Percentiles rank a stretch among this genome's conserved stretches.
Evolutionary conservation across 2,113 vertebrate species (phyloP).

Genomic region (Silurus meridionalis): DNA sequence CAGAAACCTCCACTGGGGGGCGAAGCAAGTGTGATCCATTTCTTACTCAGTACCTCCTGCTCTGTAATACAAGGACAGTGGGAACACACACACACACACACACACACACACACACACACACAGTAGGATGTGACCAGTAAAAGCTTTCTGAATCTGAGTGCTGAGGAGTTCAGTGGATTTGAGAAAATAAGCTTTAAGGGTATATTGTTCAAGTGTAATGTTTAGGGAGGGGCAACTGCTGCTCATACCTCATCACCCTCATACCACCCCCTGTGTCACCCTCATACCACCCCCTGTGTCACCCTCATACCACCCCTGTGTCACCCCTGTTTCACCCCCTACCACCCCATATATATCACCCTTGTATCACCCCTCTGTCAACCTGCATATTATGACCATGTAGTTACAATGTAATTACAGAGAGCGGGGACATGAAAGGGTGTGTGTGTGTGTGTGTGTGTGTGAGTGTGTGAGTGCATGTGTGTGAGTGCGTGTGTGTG

Average conservation of each 20-base stretch:
- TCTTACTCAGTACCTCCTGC: slow-evolving; percentile 23
- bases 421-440: background rate
- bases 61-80: slow-evolving; percentile 45
- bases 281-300: no score
- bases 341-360: no score
- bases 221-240: background rate
- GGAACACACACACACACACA: slow-evolving; percentile 32
- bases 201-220: background rate
- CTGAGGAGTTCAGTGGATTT: background rate
- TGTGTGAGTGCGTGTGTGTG: background rate
- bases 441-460: background rate
- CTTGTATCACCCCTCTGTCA: no score
- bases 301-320: no score
- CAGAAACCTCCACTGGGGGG: slow-evolving; percentile 31
- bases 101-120: slow-evolving; percentile 10
- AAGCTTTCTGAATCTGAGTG: background rate
- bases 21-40: background rate
- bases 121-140: background rate
- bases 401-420: background rate
- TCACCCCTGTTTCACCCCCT: no score
- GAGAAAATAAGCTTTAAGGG: background rate
- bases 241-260: background rate
- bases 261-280: no score
- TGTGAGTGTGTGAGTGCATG: background rate
- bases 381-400: background rate